Percentiles rank a stretch among this genome's conserved stretches.
These are phyloP conservation scores for Chiloscyllium plagiosum DNA, from an alignment of 2,113 vertebrate genomes.

Conservation along the genomic window DNA sequence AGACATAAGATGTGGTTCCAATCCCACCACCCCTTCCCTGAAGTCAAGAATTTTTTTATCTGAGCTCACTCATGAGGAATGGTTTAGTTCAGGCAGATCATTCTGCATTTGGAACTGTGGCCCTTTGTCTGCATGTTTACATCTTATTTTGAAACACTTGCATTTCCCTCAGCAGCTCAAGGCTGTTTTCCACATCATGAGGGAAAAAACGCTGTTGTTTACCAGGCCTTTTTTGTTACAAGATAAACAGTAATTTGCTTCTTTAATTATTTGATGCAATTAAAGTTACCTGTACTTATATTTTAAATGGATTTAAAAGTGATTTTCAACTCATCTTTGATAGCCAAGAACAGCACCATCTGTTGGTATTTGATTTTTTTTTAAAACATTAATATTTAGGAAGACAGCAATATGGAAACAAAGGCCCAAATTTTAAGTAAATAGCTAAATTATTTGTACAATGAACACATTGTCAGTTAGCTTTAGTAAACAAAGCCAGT, in stretches of 20 bases:
- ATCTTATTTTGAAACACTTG: conserved; percentile 17
- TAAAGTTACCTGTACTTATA: background rate
- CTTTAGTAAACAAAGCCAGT: background rate
- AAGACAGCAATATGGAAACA: background rate
- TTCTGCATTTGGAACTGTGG: conserved; percentile 6
- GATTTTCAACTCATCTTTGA: background rate
- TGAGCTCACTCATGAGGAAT: background rate
- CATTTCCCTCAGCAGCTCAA: background rate
- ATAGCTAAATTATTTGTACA: background rate
- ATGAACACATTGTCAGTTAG: background rate
- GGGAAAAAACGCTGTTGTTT: background rate
- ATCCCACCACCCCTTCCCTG: background rate
- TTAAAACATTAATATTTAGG: background rate
- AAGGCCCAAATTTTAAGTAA: background rate
- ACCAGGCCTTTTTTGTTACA: background rate
- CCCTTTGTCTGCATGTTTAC: conserved; percentile 31
- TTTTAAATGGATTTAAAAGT: background rate
- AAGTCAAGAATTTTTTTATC: background rate
- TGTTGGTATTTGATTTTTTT: background rate
- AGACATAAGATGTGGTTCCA: background rate
- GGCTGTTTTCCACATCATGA: conserved; percentile 16
- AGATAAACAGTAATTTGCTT: background rate
- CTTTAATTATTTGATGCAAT: background rate
- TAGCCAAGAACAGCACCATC: background rate
- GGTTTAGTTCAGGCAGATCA: background rate